A percentile compares a stretch with the other conserved stretches of the same genome.
phyloP scores from a whole-genome alignment of 2,888 invertebrate species.

The Platycnemis pennipes region DNA sequence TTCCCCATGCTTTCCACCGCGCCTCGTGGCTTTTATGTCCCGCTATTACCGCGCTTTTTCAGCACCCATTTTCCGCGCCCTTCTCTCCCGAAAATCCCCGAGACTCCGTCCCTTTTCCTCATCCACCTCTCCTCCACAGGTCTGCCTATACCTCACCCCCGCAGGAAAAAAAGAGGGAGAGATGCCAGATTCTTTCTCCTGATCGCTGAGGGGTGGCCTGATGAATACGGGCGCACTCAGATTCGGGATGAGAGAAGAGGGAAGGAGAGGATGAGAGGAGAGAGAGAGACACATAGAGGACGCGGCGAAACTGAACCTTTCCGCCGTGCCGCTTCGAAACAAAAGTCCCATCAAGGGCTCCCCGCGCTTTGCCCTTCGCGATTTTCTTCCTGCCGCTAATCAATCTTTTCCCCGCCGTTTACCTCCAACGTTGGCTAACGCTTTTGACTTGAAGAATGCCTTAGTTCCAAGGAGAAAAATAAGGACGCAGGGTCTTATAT shows the following conservation, averaged over 20 bases:
- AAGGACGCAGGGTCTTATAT: too few species aligned
- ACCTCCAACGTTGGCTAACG: neutral
- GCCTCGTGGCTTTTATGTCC: constrained; percentile 6
- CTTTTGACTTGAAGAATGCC: neutral
- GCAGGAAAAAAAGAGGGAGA: neutral
- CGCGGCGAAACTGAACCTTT: neutral
- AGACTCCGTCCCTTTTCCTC: too few species aligned
- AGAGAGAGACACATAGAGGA: neutral
- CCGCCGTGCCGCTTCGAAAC: neutral
- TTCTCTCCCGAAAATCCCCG: too few species aligned
- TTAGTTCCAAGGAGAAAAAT: too few species aligned
- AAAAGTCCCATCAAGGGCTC: neutral
- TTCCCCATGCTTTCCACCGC: neutral
- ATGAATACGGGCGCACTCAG: neutral
- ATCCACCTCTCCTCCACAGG: neutral
- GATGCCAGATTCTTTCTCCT: neutral
- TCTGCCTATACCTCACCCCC: neutral
- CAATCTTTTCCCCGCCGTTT: neutral
- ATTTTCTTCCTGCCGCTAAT: neutral
- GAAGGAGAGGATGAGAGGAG: neutral
- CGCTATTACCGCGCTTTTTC: neutral
- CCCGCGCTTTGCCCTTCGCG: neutral
- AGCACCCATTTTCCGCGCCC: neutral
- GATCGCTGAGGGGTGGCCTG: neutral
- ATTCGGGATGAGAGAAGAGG: neutral